phyloP scores from a whole-genome alignment of 2,888 invertebrate species.

The Troides helena region DNA sequence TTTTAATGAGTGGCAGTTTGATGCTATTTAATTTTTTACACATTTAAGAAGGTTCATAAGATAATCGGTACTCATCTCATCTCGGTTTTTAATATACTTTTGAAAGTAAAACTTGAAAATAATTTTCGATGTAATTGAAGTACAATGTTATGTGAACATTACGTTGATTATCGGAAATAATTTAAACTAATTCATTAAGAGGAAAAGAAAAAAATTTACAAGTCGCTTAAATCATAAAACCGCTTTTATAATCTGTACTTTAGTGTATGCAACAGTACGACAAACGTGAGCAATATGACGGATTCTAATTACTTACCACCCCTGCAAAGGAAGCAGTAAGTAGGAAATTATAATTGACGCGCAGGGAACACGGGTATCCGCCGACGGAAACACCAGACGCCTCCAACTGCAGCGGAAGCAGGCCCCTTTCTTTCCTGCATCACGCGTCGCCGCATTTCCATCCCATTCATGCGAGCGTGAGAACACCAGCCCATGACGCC shows the following conservation, averaged over 20 bases:
- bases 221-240: background rate
- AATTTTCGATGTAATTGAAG: no score
- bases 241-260: slow-evolving; percentile 1
- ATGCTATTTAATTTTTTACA: no score
- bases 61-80: no score
- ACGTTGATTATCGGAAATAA: background rate
- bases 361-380: slow-evolving; percentile 71
- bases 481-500: slow-evolving; percentile 64
- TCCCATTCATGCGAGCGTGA: slow-evolving; percentile 68
- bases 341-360: slow-evolving; percentile 75
- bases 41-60: no score
- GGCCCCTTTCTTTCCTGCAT: slow-evolving; percentile 71
- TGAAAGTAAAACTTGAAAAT: no score
- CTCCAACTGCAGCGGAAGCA: slow-evolving; percentile 63
- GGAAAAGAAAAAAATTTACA: background rate
- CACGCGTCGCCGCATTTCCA: slow-evolving; percentile 40
- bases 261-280: slow-evolving; percentile 5
- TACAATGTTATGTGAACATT: no score
- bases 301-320: slow-evolving; percentile 39
- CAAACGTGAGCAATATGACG: slow-evolving; percentile 10
- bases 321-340: slow-evolving; percentile 62
- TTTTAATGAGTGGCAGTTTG: no score
- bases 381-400: slow-evolving; percentile 67
- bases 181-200: background rate
- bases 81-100: no score